Evolutionary conservation across 2,113 vertebrate genomes (phyloP).

Genomic region (Plecotus auritus): DNA sequence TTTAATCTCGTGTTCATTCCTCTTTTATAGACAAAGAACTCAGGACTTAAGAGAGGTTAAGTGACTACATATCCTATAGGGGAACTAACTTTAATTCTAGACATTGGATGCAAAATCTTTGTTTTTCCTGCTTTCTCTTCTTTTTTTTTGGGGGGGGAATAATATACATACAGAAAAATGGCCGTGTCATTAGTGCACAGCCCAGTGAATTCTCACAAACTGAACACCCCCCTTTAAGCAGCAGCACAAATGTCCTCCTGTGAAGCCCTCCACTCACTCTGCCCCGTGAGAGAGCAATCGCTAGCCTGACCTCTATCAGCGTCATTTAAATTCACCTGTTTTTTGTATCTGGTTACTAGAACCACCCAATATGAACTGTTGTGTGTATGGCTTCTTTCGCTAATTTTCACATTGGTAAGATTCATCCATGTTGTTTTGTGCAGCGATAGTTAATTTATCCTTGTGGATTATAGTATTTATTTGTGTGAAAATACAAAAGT

Average conservation of each 20-base stretch:
- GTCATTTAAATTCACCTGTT: background rate
- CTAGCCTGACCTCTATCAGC: background rate
- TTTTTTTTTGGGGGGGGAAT: fast-evolving
- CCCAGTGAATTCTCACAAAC: background rate
- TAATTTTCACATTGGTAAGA: background rate
- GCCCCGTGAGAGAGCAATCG: fast-evolving
- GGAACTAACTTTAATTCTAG: background rate
- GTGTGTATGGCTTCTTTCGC: background rate
- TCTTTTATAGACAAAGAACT: background rate
- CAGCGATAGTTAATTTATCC: background rate
- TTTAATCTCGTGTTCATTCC: background rate
- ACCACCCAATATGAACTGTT: background rate
- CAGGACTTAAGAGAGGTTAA: background rate
- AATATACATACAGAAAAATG: background rate
- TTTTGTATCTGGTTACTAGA: background rate
- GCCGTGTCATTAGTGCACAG: background rate
- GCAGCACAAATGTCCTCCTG: background rate
- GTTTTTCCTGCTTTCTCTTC: background rate
- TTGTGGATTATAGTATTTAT: background rate
- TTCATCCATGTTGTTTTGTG: background rate
- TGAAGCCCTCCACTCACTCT: background rate
- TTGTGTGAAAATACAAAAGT: background rate
- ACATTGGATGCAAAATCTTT: background rate
- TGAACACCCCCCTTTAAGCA: background rate
- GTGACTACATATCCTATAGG: background rate